Evolutionary conservation across 2,113 vertebrate species (phyloP).

Genomic region (Panurus biarmicus): DNA sequence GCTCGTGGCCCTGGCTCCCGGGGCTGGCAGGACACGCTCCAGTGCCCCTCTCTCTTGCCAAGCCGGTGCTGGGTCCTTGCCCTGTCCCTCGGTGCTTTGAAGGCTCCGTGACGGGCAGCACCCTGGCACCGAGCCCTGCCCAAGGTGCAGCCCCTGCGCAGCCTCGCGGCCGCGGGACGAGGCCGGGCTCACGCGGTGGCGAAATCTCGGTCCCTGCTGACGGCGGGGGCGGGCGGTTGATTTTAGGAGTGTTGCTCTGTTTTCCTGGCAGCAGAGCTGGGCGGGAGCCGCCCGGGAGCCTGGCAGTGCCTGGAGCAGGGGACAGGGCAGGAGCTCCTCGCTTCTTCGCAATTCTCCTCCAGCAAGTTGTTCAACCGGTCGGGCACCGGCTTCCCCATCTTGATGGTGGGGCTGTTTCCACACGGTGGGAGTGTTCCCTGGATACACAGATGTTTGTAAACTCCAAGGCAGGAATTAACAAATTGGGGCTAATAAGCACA

Average conservation of each 20-base stretch:
- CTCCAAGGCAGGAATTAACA: conserved; percentile 44
- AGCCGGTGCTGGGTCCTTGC: not conserved
- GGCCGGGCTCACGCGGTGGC: not conserved
- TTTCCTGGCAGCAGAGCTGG: not conserved
- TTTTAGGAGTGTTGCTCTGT: not conserved
- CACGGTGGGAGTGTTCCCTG: conserved; percentile 23
- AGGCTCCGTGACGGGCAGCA: not conserved
- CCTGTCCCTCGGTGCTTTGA: not conserved
- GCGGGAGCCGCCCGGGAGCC: conserved; percentile 12
- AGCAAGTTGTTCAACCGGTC: conserved; percentile 33
- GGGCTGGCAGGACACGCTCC: not conserved
- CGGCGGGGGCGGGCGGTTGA: not conserved
- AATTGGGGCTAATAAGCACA: not conserved
- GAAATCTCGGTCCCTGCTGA: not conserved
- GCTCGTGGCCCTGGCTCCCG: not conserved
- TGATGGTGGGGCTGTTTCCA: conserved; percentile 13
- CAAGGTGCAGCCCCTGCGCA: not conserved
- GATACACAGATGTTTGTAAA: conserved; percentile 45
- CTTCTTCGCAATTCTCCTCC: conserved; percentile 3
- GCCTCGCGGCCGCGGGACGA: not conserved
- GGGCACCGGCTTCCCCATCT: not conserved
- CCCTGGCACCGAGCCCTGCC: not conserved
- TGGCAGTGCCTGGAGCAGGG: conserved; percentile 32
- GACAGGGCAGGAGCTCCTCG: not conserved
- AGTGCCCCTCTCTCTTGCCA: not conserved